Evolutionary conservation across 2,797 vertebrate species (phyloP), one percentile per base, ranked within the genome.

Genomic region (Danio jaintianensis): DNA sequence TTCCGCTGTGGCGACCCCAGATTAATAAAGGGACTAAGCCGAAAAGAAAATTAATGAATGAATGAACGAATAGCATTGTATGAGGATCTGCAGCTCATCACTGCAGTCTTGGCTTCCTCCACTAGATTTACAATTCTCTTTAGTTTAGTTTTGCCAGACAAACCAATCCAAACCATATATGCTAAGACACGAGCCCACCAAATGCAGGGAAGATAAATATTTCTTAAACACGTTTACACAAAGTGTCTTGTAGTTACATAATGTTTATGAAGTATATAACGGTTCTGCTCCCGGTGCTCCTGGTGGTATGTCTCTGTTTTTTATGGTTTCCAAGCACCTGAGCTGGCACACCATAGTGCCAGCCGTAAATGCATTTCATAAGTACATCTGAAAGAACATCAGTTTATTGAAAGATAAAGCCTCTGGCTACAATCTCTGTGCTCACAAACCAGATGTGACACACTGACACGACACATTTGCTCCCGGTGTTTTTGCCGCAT

Each of bases 371-470:
- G 20, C 16, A 45, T 47, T n/a, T 67, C 7, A 77, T 47, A 47
- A 50, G 16, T 47, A 66, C 16, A 15, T 3, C 20, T 29, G 52
- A 58, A 18, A 68, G 63, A 67, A 47, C 47, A 68, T 78, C 16
- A n/a, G 66, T 70, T 50, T 62, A 70, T 61, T 78, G 55, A 62
- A 70, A 78, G 45, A 78, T 29, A 47, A 66, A 63, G 59, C 75
- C 81, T 82, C 61, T 61, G 68, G 75, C 66, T 47, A 71, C 50
- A 52, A 20, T 18, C 7, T 75, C 53, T 73, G 40, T 42, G 45
- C 67, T 82, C 15, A 0, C 64, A 77, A 67, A 80, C 58, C 64
- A 79, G 75, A 73, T 75, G 62, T 78, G 69, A 73, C 63, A 75
- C 42, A 78, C 38, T 62, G 63, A 75, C 75, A 74, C 4, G 15